phyloP scores from a whole-genome alignment of 2,113 vertebrate species.

The Clinocottus analis region DNA sequence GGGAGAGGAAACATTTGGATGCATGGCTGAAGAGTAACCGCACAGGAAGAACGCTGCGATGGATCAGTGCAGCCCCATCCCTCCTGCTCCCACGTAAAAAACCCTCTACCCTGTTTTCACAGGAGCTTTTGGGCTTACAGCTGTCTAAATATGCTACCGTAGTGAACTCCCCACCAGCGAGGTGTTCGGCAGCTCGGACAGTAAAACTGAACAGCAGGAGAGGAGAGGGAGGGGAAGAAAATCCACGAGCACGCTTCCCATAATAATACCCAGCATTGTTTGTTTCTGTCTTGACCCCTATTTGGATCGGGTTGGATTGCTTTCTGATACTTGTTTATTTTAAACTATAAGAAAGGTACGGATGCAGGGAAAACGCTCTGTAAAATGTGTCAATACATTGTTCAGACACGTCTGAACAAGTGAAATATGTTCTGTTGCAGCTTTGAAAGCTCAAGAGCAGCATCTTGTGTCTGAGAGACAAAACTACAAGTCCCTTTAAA shows the following conservation, averaged over 20 bases:
- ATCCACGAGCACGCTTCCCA: neutral
- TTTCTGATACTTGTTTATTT: neutral
- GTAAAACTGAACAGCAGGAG: conserved; percentile 21
- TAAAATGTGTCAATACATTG: neutral
- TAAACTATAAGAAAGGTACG: neutral
- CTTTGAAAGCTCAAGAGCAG: conserved; percentile 66
- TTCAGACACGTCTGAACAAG: neutral
- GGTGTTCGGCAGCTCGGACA: conserved; percentile 45
- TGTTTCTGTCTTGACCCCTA: neutral
- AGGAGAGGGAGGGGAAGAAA: neutral
- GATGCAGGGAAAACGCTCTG: neutral
- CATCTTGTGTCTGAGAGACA: conserved; percentile 72
- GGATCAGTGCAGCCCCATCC: conserved; percentile 52
- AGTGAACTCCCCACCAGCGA: conserved; percentile 47
- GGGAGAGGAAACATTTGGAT: conserved; percentile 50
- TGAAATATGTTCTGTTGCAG: neutral
- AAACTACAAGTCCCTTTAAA: conserved; percentile 48
- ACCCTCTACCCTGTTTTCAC: conserved; percentile 50
- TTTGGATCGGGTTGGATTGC: neutral
- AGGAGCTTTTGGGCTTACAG: conserved; percentile 60
- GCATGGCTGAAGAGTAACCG: conserved; percentile 41
- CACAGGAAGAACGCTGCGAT: conserved; percentile 61
- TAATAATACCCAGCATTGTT: neutral
- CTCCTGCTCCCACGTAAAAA: conserved; percentile 50
- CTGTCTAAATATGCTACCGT: conserved; percentile 73